phyloP scores from a whole-genome alignment of 2,113 vertebrate genomes.

The Odobenus rosmarus region DNA sequence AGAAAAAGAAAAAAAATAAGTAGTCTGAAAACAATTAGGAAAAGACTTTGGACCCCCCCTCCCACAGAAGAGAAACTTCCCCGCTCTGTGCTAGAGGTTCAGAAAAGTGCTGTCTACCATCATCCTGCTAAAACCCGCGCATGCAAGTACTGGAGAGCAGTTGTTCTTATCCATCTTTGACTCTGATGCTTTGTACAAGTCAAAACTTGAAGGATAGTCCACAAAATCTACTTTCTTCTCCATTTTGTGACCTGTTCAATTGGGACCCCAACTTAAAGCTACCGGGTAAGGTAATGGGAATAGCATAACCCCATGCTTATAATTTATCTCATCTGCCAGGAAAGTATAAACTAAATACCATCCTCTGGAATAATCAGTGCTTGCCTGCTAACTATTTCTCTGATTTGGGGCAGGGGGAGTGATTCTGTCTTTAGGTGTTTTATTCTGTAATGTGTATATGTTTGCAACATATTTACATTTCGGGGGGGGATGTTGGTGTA shows the following conservation, averaged over 20 bases:
- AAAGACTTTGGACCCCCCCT: neutral
- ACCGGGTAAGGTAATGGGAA: neutral
- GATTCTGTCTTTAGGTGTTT: neutral
- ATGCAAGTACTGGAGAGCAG: neutral
- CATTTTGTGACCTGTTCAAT: neutral
- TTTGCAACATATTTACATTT: neutral
- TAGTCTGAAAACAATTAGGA: constrained; percentile 23
- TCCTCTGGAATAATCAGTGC: neutral
- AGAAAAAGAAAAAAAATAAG: neutral
- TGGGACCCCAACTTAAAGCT: neutral
- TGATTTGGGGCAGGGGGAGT: neutral
- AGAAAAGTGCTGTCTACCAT: neutral
- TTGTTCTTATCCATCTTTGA: neutral
- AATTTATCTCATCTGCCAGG: neutral
- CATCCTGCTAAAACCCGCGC: neutral
- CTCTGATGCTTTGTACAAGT: neutral
- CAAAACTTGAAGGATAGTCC: neutral
- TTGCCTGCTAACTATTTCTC: neutral
- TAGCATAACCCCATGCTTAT: neutral
- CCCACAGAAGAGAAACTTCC: neutral
- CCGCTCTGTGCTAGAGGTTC: neutral
- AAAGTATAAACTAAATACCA: constrained; percentile 11
- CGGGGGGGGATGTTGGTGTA: neutral
- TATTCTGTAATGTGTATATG: neutral
- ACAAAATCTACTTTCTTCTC: neutral